Base-by-base conservation (phyloP, 2,888 invertebrate species). In the Choreutis nemorana region DNA sequence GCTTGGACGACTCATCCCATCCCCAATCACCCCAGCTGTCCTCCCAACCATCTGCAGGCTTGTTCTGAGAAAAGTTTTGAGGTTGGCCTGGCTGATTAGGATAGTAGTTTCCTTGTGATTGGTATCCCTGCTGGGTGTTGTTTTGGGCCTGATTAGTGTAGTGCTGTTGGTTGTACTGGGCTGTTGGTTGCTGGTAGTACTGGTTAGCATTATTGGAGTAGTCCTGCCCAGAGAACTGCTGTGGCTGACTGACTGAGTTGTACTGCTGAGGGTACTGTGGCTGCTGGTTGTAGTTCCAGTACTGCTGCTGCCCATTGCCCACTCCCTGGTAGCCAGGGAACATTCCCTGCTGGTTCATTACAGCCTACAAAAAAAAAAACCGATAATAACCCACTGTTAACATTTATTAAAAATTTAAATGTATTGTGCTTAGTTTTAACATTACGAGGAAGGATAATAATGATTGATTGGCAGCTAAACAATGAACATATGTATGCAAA, bases 1-100 rank as follows among this genome's bases (percentile, higher is more conserved):
- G 68, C 37, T 75, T 75, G 5, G 66, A 54, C 8, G 67, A 54
- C 35, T 85, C 84, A 8, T 83, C 84, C 84, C 84, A 84, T 2
- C 81, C 81, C 84, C 84, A 84, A 45, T n/a, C n/a, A 8, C 81
- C 81, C 83, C 83, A 83, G 27, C 71, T 71, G 24, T 71, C 75
- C 36, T 71, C 73, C 75, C 68, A 78, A 31, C 45, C 59, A 45
- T 67, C 75, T 29, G 52, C 45, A 11, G 50, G 42, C 36, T 62
- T 51, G 22, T 41, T 53, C 37, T 58, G 59, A 11, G 43, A 33
- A 33, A 50, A 57, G 28, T 45, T 55, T 33, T 50, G 62, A 35
- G 50, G 61, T 23, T 50, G 55, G 7, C 41, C 42, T 28, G 41
- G 46, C 47, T 64, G 61, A 42, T 61, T 62, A 35, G 51, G 58